Evolutionary conservation across 2,113 vertebrate genomes (phyloP).

Genomic region (Odocoileus hemionus): DNA sequence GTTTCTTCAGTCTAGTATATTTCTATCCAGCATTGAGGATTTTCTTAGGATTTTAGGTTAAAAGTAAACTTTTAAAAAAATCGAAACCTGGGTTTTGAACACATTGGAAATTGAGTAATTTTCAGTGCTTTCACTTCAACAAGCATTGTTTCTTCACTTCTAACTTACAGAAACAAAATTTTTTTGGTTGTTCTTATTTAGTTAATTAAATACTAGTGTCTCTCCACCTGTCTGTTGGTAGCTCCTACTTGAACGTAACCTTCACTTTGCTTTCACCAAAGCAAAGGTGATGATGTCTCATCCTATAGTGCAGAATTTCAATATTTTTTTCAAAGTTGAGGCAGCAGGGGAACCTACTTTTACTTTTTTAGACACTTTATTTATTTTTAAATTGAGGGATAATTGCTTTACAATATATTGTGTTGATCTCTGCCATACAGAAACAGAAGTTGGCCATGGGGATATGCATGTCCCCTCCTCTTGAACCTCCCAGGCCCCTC

Average conservation of each 20-base stretch:
- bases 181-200: neutral
- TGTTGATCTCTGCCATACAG: neutral
- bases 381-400: neutral
- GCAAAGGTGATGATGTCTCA: neutral
- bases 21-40: constrained; percentile 77
- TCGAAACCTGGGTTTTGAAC: constrained; percentile 55
- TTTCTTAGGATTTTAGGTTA: constrained; percentile 86
- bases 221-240: neutral
- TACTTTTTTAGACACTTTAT: neutral
- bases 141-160: neutral
- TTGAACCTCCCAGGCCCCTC: neutral
- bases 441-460: neutral
- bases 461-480: neutral
- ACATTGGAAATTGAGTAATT: neutral
- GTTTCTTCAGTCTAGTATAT: constrained; percentile 66
- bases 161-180: neutral
- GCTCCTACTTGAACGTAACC: too few species aligned
- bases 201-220: neutral
- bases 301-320: neutral
- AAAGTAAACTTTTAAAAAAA: constrained; percentile 82
- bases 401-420: neutral
- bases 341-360: constrained; percentile 23
- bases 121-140: neutral
- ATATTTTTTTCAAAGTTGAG: constrained; percentile 33
- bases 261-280: neutral